Evolutionary conservation across 2,888 invertebrate species (phyloP).

Genomic region (Nasonovia ribisnigri): DNA sequence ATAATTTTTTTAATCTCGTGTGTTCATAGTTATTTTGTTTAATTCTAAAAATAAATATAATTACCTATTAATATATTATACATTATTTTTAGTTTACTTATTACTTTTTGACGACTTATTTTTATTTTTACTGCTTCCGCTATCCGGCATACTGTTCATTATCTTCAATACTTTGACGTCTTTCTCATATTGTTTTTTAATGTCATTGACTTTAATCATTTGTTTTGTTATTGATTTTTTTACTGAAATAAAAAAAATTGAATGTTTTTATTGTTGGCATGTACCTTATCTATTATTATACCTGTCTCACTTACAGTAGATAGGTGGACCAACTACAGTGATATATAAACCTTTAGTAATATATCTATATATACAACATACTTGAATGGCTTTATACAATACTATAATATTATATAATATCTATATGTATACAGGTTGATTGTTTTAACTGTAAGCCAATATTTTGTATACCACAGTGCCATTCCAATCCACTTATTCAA

Average conservation of each 20-base stretch:
- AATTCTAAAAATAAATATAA: constrained; percentile 3
- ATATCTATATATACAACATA: background rate
- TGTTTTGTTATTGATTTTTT: background rate
- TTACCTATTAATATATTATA: background rate
- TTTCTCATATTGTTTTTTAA: background rate
- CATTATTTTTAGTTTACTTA: background rate
- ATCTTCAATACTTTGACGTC: background rate
- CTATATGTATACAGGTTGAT: background rate
- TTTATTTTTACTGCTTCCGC: background rate
- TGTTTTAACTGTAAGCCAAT: background rate
- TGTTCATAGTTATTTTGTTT: background rate
- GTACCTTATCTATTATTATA: background rate
- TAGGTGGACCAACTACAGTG: background rate
- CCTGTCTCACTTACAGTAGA: background rate
- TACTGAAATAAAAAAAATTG: background rate
- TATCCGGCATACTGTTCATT: background rate
- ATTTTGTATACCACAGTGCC: background rate
- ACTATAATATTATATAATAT: too few species aligned
- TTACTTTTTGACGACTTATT: background rate
- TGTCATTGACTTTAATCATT: rapidly evolving
- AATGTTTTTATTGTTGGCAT: background rate
- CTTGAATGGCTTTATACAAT: too few species aligned
- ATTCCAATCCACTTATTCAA: background rate
- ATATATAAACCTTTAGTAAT: background rate
- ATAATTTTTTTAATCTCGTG: background rate